Evolutionary conservation across 1,140 invertebrate genomes (phyloP).

Genomic region (Oedothorax gibbosus): DNA sequence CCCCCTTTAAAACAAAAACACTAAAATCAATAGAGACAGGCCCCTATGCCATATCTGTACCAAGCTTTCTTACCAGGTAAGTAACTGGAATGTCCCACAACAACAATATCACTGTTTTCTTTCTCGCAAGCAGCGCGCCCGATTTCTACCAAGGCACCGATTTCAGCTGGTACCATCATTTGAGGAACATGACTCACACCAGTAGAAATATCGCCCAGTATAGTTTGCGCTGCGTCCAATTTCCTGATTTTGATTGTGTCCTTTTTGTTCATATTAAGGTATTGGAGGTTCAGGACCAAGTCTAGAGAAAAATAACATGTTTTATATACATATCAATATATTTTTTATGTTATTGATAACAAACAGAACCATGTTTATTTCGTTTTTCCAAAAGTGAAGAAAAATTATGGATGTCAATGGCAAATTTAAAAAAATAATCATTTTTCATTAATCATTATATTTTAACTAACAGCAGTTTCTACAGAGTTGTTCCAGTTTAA

Average conservation of each 20-base stretch:
- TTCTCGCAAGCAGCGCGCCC: conserved; percentile 20
- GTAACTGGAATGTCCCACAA: conserved; percentile 49
- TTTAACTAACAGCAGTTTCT: too few relatives aligned
- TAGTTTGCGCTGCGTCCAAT: conserved; percentile 17
- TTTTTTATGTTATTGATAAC: too few relatives aligned
- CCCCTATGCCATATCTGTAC: neutral
- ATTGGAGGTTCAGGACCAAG: conserved; percentile 31
- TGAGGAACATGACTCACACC: conserved; percentile 29
- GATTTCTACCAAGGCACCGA: conserved; percentile 27
- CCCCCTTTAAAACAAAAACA: too few relatives aligned
- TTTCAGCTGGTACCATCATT: neutral
- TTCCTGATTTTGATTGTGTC: conserved; percentile 3
- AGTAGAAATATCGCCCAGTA: neutral
- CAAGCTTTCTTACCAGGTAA: conserved; percentile 23
- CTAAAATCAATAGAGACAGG: neutral
- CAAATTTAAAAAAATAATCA: too few relatives aligned
- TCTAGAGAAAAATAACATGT: neutral
- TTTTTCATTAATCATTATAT: too few relatives aligned
- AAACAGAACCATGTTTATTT: too few relatives aligned
- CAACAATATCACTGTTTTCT: conserved; percentile 16
- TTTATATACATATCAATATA: neutral
- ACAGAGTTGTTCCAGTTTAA: too few relatives aligned
- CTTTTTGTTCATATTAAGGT: neutral
- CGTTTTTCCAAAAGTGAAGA: too few relatives aligned
- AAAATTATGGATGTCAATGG: too few relatives aligned